A percentile compares a stretch with the other conserved stretches of the same genome.
These are phyloP conservation scores for Eurypyga helias DNA, from an alignment of 2,113 vertebrate species.

Conservation along the genomic window DNA sequence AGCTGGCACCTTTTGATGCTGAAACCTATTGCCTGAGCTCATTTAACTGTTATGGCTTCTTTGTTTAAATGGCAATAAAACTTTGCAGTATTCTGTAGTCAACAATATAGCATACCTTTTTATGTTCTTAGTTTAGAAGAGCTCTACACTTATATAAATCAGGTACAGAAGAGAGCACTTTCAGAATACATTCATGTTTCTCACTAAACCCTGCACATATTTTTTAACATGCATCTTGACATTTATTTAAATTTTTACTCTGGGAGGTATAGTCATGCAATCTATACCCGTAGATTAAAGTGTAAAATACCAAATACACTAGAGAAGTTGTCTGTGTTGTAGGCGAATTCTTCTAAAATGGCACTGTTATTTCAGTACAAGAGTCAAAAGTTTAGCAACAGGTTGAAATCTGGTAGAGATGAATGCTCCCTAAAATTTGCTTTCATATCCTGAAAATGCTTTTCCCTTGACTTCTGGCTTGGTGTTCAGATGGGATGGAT, in stretches of 20 bases:
- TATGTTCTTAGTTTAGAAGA: slow-evolving; percentile 80
- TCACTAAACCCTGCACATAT: slow-evolving; percentile 54
- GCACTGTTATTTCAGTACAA: background rate
- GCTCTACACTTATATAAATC: slow-evolving; percentile 77
- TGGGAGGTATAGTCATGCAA: slow-evolving; percentile 16
- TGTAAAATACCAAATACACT: background rate
- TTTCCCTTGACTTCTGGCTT: background rate
- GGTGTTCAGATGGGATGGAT: background rate
- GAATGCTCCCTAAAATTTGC: background rate
- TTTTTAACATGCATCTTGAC: slow-evolving; percentile 67
- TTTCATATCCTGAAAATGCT: background rate
- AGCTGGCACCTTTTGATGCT: slow-evolving; percentile 85
- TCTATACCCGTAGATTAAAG: slow-evolving; percentile 14
- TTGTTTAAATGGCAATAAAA: slow-evolving; percentile 90
- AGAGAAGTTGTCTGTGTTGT: background rate
- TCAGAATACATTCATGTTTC: slow-evolving; percentile 71
- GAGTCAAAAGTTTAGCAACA: background rate
- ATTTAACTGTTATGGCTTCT: slow-evolving; percentile 87
- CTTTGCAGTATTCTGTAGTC: slow-evolving; percentile 83
- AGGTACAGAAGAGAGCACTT: slow-evolving; percentile 69
- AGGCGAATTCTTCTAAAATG: background rate
- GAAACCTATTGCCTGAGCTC: slow-evolving; percentile 85
- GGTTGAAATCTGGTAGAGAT: background rate
- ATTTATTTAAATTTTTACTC: slow-evolving; percentile 67
- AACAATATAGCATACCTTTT: slow-evolving; percentile 81